phyloP scores from a whole-genome alignment of 2,113 vertebrate species.

The Lethenteron camtschaticum region DNA sequence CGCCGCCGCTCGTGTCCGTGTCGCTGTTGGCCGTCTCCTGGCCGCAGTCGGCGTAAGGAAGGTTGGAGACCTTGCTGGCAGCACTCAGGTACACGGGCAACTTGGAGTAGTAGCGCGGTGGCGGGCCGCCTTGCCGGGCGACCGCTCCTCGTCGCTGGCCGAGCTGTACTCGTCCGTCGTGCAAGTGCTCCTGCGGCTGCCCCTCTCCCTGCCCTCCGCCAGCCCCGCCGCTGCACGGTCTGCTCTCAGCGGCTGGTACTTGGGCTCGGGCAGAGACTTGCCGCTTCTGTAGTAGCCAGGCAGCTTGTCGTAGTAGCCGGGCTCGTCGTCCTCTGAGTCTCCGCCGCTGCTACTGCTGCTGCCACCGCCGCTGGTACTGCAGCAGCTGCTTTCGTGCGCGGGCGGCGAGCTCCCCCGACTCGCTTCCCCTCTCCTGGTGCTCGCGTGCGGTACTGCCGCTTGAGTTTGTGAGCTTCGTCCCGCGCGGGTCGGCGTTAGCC shows the following conservation, averaged over 20 bases:
- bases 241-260: not conserved
- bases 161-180: not conserved
- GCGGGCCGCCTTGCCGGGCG: too few species aligned
- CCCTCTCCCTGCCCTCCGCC: too few species aligned
- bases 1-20: not conserved
- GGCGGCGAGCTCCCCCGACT: too few species aligned
- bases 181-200: not conserved
- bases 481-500: too few species aligned
- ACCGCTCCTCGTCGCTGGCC: not conserved
- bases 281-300: conserved; percentile 1
- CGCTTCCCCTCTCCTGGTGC: too few species aligned
- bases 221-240: not conserved
- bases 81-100: not conserved
- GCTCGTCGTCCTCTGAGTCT: conserved; percentile 1
- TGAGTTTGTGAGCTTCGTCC: too few species aligned
- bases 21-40: not conserved
- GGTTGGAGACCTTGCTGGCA: not conserved
- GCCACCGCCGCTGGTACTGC: too few species aligned
- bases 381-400: too few species aligned
- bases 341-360: not conserved
- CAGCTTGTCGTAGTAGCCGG: not conserved
- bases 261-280: conserved; percentile 1
- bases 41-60: not conserved
- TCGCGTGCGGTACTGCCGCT: too few species aligned
- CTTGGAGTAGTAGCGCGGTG: not conserved